Conservation (phyloP, 2,113 vertebrate genomes). For the Elephantulus edwardii region DNA sequence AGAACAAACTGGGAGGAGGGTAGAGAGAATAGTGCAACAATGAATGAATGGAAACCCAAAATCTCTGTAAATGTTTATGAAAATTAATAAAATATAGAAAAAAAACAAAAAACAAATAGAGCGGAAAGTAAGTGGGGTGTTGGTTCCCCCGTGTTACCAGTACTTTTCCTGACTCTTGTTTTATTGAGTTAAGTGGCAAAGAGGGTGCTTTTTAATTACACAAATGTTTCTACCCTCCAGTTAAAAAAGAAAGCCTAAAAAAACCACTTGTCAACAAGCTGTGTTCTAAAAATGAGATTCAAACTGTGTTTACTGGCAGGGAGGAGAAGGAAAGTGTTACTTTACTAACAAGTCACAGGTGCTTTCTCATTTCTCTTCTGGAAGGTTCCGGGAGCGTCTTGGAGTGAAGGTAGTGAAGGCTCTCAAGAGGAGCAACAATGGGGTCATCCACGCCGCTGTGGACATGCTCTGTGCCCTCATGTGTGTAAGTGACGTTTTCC, state of each 20-base stretch:
- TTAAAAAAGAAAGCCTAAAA: background rate
- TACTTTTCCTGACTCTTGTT: background rate
- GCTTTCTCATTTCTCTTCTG: slow-evolving; percentile 61
- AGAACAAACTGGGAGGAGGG: no score
- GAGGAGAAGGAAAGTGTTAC: background rate
- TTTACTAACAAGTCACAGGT: background rate
- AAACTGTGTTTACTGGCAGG: background rate
- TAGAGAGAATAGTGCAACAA: no score
- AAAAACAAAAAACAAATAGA: no score
- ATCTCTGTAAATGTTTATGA: no score
- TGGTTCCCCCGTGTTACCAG: no score
- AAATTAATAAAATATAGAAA: no score
- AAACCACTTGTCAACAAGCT: background rate
- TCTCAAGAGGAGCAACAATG: slow-evolving; percentile 95
- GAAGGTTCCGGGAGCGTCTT: slow-evolving; percentile 95
- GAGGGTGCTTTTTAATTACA: background rate
- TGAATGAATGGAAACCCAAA: no score
- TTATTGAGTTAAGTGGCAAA: background rate
- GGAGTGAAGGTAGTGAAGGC: slow-evolving; percentile 99
- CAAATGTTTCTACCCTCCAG: background rate
- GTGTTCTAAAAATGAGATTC: background rate
- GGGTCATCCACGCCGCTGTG: slow-evolving; percentile 96
- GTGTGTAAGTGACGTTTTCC: slow-evolving; percentile 93
- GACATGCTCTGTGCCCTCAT: slow-evolving; percentile 99
- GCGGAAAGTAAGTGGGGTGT: no score